phyloP scores from a whole-genome alignment of 23 tunicate genomes.

The Styela clava region DNA sequence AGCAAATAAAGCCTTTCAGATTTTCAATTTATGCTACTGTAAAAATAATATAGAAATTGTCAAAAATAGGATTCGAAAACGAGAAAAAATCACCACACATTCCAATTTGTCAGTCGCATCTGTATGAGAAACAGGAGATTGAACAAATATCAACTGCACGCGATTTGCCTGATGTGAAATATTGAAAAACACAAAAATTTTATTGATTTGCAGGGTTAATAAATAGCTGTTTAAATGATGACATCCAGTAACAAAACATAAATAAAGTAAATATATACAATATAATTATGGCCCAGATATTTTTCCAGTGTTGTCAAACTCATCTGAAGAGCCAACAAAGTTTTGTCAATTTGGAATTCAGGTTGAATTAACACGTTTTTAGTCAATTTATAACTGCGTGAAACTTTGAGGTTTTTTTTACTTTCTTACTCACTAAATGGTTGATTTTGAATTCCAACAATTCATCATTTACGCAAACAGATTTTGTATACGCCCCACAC shows the following conservation, averaged over 20 bases:
- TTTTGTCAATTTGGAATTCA: not conserved
- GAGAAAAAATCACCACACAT: not conserved
- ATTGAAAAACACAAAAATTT: too few species aligned
- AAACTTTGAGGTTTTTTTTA: not conserved
- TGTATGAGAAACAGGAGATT: not conserved
- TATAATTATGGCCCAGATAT: not conserved
- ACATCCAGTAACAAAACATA: not conserved
- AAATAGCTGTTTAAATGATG: not conserved
- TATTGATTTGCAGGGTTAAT: not conserved
- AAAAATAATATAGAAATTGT: too few species aligned
- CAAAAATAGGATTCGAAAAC: not conserved
- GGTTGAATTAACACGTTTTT: not conserved
- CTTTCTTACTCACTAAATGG: not conserved
- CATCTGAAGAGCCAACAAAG: not conserved
- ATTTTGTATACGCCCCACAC: not conserved
- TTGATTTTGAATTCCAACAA: not conserved
- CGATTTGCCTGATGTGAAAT: not conserved
- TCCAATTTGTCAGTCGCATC: not conserved
- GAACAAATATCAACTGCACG: not conserved
- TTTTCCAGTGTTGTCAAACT: not conserved
- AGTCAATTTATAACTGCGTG: not conserved
- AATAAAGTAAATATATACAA: not conserved
- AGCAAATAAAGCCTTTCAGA: not conserved
- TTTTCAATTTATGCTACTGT: not conserved
- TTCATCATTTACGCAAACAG: not conserved